Base-by-base conservation (phyloP, 2,888 invertebrate species). In the Pterobdella sp. region DNA sequence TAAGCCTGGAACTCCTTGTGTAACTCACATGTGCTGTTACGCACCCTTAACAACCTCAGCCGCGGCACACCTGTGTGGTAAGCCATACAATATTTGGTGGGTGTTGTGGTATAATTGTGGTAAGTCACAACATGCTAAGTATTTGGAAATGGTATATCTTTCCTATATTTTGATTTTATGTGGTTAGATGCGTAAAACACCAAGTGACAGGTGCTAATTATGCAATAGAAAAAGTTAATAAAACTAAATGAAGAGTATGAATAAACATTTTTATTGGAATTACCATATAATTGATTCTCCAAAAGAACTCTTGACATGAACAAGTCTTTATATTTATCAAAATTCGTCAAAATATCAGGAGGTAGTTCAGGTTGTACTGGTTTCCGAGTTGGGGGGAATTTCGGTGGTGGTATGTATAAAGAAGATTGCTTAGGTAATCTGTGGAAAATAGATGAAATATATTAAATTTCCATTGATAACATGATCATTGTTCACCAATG, bases 11-110 rank as follows among this genome's bases (percentile, higher is more conserved):
- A 90, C 75, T 88, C 86, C 34, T 86, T 85, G 76, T 88, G 88
- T 1, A 90, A 86, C 36, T 82, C 81, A 79, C 90, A 90, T 2
- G 88, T 88, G 79, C 88, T 85, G 75, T 87, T 87, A 7, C 78
- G 77, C 63, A 82, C 82, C 74, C 75, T 71, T 42, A 75, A 77
- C 74, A 82, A 81, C 71, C 83, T 78, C 14, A 83, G 70, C 49
- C 83, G 79, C 2, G 83, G 82, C 26, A 83, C 79, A 29, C 83
- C 83, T 18, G 42, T 42, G 42, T 42, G 42, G 82, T 7, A n/a
- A n/a, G n/a, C n/a, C n/a, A n/a, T n/a, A n/a, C n/a, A n/a, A n/a
- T n/a, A n/a, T n/a, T n/a, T n/a, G n/a, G n/a, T n/a, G n/a, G n/a
- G n/a, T n/a, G n/a, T n/a, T n/a, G n/a, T n/a, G n/a, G n/a, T n/a